A percentile compares a stretch with the other conserved stretches of the same genome.
These are phyloP conservation scores for Drosophila seguyi DNA, from an alignment of 1,140 invertebrate species.

Conservation along the genomic window DNA sequence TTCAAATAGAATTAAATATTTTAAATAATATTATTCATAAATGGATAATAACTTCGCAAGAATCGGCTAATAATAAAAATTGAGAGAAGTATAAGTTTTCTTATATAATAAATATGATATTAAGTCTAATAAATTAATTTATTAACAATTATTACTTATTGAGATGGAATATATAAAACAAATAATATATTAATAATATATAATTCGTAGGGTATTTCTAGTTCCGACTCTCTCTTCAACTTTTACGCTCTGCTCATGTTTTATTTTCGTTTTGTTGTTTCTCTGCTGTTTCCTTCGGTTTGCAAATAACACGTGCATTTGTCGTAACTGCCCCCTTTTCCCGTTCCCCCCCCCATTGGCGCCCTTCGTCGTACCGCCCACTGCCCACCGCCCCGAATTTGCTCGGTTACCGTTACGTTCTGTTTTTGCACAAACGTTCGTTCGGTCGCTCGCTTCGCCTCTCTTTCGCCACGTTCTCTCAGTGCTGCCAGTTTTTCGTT, in stretches of 20 bases:
- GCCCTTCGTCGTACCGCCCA: neutral
- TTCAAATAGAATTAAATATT: neutral
- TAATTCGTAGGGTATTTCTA: neutral
- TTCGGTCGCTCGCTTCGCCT: constrained; percentile 5
- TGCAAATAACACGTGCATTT: constrained; percentile 79
- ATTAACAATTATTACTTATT: neutral
- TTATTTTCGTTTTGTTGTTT: constrained; percentile 57
- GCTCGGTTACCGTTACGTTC: constrained; percentile 15
- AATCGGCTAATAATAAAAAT: neutral
- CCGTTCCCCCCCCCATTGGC: constrained; percentile 2
- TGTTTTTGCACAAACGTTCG: constrained; percentile 13
- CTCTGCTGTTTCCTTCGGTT: constrained; percentile 46
- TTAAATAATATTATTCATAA: neutral
- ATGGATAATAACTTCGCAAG: accelerated
- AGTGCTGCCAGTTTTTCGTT: constrained; percentile 3
- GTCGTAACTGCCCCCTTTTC: constrained; percentile 30
- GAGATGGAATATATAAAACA: neutral
- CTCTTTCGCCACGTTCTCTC: constrained; percentile 8
- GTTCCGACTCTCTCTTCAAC: too few relatives aligned
- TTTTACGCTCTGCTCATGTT: constrained; percentile 15
- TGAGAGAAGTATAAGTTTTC: too few relatives aligned
- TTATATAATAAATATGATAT: too few relatives aligned
- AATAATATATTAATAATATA: neutral
- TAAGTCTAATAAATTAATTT: neutral
- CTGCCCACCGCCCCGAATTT: constrained; percentile 15